Conservation (phyloP, 1,140 invertebrate genomes). For the Tetragnatha versicolor region DNA sequence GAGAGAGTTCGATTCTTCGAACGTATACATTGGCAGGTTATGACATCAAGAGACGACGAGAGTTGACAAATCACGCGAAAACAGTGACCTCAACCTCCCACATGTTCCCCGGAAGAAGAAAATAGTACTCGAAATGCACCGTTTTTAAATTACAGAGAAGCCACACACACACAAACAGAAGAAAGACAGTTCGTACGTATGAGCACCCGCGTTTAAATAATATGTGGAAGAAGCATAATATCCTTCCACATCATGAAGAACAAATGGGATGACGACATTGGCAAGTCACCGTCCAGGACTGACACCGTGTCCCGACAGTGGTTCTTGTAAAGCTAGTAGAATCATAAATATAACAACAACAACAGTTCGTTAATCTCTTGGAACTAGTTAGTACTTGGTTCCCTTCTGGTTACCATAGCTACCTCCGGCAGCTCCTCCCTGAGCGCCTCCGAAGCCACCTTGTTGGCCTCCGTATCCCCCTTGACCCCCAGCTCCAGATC, state of each 20-base stretch:
- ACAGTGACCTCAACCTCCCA: too few species aligned
- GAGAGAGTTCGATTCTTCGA: too few species aligned
- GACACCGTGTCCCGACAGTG: constrained; percentile 42
- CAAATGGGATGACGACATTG: constrained; percentile 30
- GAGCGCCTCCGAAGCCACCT: constrained; percentile 5
- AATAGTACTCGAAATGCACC: neutral
- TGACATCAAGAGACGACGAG: too few species aligned
- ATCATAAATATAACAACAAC: constrained; percentile 12
- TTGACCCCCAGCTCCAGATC: neutral
- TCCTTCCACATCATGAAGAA: neutral
- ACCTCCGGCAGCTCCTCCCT: neutral
- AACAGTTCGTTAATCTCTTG: constrained; percentile 13
- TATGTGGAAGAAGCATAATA: constrained; percentile 28
- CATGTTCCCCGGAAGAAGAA: neutral
- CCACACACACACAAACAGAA: constrained; percentile 5
- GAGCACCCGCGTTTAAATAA: constrained; percentile 42
- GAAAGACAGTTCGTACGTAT: constrained; percentile 30
- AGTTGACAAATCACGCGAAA: too few species aligned
- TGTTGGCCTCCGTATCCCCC: neutral
- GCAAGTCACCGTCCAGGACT: constrained; percentile 39
- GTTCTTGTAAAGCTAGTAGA: constrained; percentile 41
- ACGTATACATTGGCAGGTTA: too few species aligned
- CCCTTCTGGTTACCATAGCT: neutral
- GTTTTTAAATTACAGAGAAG: neutral
- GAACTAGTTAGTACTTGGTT: constrained; percentile 21